Evolutionary conservation across 2,113 vertebrate genomes (phyloP).

Genomic region (Capreolus pygargus): DNA sequence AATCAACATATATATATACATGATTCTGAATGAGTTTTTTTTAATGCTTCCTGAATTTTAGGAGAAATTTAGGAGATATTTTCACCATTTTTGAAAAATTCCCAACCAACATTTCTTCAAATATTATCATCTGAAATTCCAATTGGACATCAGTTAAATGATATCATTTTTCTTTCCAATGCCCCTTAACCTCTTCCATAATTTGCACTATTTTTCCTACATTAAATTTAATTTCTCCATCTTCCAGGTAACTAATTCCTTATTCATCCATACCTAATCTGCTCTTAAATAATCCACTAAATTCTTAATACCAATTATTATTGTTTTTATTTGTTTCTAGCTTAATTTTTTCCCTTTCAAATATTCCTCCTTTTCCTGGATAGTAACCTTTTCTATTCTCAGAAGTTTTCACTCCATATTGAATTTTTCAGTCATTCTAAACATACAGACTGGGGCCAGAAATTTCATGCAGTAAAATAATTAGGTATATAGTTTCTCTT

Average conservation of each 20-base stretch:
- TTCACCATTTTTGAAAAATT: background rate
- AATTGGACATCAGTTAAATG: background rate
- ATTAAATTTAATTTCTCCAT: background rate
- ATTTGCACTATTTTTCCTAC: background rate
- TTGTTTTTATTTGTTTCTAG: background rate
- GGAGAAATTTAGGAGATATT: background rate
- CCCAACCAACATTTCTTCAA: background rate
- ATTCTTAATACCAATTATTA: background rate
- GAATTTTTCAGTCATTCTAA: background rate
- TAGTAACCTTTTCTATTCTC: background rate
- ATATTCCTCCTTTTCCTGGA: background rate
- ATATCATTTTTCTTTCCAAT: background rate
- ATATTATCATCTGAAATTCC: background rate
- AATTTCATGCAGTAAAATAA: background rate
- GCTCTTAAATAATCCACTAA: background rate
- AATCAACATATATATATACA: background rate
- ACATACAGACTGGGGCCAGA: background rate
- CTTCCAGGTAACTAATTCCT: background rate
- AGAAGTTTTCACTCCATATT: background rate
- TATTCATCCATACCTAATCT: background rate
- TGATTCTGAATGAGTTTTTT: background rate
- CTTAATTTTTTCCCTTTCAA: background rate
- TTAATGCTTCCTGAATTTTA: background rate
- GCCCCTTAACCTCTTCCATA: background rate
- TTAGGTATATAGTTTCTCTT: background rate